Base-by-base conservation (phyloP, 2,888 invertebrate genomes). In the Noctua fimbriata region DNA sequence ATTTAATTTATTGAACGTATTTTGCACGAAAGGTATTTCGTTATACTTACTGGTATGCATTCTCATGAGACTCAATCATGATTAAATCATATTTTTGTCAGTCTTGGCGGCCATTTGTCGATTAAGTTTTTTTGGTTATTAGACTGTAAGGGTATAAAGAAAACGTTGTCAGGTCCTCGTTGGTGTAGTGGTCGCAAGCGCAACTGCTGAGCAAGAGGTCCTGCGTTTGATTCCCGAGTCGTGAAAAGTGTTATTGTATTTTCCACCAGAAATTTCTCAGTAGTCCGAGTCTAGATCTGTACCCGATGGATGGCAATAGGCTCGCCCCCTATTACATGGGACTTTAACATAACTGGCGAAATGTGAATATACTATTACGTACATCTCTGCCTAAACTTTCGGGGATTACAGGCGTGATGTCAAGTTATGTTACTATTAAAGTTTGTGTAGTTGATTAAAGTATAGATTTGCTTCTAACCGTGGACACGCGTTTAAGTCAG, bases 1-100 rank as follows among this genome's bases (percentile, higher is more conserved):
- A 69, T 71, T 55, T 60, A 24, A 58, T 47, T 82, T 24, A n/a
- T 52, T 80, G 24, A 21, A 24, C 66, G 41, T 41, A 9, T 21
- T 21, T 65, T 76, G 21, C 3, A 14, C 9, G n/a, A 41, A 49
- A 44, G 28, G 32, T n/a, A 58, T 44, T 52, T 58, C 12, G 32
- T 55, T 44, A 55, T 28, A n/a, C 12, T 47, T 66, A 58, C 18
- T 28, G 6, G 6, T 12, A 24, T 65, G 24, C 28, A 52, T 44
- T 14, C 78, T 49, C 41, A 16, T 32, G 69, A 69, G 58, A 49
- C 47, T 49, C 4, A 58, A 28, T 28, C 3, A 21, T 49, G 41
- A 12, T 47, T 36, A 18, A 36, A 36, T 24, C 12, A 49, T 9
- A 24, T 24, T 78, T 55, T 44, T 36, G 16, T 7, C 1, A 47